Base-by-base conservation (phyloP, 2,113 vertebrate genomes). In the Orycteropus afer region DNA sequence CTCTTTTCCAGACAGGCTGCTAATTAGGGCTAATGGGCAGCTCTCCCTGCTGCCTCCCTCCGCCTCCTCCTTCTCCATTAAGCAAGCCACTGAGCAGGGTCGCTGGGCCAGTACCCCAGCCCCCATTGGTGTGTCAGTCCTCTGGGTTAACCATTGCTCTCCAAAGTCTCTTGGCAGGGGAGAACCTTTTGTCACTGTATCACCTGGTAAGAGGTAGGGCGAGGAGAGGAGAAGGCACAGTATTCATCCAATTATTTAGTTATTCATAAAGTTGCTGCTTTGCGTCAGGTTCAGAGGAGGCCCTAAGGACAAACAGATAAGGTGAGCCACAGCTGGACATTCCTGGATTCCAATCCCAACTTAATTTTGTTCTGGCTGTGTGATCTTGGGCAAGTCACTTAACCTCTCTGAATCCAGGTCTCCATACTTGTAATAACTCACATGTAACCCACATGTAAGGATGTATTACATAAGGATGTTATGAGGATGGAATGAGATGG, bases 21-120 rank as follows among this genome's bases (percentile, higher is more conserved):
- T 98, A 98, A 98, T 97, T 97, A 98, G 97, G 96, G 97, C 97
- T 98, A 98, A 98, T 97, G 97, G 95, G 97, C 95, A 97, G 96
- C 90, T 90, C 94, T 97, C 96, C 89, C 57, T 42, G 82, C 97
- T 88, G 96, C 69, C 97, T 96, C 74, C 97, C 14, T 0, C 92
- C 13, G 15, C 94, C 45, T 5, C 91, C 82, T 65, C 82, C 93
- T 78, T 65, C 80, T 57, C 88, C 57, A 51, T 92, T 71, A 90
- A 74, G 78, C 77, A 13, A 65, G 61, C 90, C 92, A 51, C 77
- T 13, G 84, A 78, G 45, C 93, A 93, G 95, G 80, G 90, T 34
- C 1, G 0, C 78, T 51, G 80, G 92, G 55, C 87, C n/a, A 15
- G 40, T 12, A 42, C 61, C 83, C 47, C 73, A 2, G 42, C 25